These are phyloP conservation scores for Sylvia atricapilla DNA, from an alignment of 2,113 vertebrate genomes.

Conservation along the genomic window DNA sequence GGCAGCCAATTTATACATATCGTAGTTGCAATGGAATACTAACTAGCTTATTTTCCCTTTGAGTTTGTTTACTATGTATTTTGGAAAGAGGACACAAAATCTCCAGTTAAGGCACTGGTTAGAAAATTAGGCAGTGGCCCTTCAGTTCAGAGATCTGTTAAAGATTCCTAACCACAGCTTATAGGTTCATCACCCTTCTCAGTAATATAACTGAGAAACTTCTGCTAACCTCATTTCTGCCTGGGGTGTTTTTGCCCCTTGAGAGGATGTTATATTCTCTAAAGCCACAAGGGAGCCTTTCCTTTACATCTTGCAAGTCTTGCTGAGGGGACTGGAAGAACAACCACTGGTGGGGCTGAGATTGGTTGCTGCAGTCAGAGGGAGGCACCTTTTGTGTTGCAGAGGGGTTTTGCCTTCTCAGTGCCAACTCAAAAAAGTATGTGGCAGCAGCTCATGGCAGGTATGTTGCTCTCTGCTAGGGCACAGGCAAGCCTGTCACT, in stretches of 20 bases:
- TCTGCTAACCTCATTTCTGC: neutral
- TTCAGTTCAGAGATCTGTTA: neutral
- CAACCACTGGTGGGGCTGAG: fast-evolving
- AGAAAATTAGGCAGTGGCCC: neutral
- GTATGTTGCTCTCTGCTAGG: neutral
- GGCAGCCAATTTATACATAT: neutral
- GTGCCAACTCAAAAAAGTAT: neutral
- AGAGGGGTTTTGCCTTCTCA: neutral
- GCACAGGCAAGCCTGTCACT: neutral
- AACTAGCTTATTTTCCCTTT: neutral
- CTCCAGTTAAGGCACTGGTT: neutral
- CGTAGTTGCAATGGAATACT: neutral
- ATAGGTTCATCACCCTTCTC: neutral
- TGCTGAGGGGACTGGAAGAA: neutral
- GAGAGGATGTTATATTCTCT: neutral
- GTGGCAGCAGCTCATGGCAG: neutral
- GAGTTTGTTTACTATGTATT: neutral
- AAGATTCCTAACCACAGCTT: neutral
- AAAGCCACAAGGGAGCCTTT: neutral
- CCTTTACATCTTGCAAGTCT: neutral
- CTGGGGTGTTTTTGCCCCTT: neutral
- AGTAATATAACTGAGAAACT: neutral
- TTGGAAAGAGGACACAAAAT: neutral
- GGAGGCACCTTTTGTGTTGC: neutral
- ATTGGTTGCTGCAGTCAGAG: neutral